Evolutionary conservation across 1,140 invertebrate genomes (phyloP).

Genomic region (Oscheius sp.): DNA sequence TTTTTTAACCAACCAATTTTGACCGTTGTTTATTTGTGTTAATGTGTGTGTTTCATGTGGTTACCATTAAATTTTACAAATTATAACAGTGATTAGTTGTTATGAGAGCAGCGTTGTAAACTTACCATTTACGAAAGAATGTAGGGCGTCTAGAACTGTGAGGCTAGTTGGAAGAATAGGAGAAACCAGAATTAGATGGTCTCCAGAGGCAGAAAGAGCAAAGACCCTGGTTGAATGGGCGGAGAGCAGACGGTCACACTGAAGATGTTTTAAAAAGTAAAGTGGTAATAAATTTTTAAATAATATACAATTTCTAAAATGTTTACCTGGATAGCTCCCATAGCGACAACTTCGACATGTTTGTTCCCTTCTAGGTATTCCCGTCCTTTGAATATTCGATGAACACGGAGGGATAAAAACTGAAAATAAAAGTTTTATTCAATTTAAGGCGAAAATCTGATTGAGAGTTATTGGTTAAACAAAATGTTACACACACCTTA

Average conservation of each 20-base stretch:
- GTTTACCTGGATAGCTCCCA: background rate
- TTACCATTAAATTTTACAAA: too few species aligned
- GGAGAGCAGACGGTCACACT: background rate
- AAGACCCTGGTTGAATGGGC: background rate
- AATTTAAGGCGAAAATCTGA: too few species aligned
- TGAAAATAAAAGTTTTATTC: background rate
- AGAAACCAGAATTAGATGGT: background rate
- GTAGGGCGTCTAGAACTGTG: background rate
- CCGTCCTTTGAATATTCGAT: background rate
- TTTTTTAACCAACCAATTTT: too few species aligned
- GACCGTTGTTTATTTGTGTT: too few species aligned
- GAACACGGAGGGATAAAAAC: background rate
- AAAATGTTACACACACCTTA: too few species aligned
- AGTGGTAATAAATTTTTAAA: too few species aligned
- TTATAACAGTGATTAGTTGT: too few species aligned
- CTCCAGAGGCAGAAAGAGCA: background rate
- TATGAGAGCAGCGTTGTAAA: too few species aligned
- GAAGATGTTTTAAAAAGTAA: background rate
- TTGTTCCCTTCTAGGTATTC: background rate
- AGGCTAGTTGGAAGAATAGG: background rate
- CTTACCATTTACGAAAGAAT: background rate
- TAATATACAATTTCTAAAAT: too few species aligned
- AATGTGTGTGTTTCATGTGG: too few species aligned
- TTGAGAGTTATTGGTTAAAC: too few species aligned
- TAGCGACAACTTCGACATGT: background rate